Conservation (phyloP, 2,888 invertebrate genomes). For the Mellilla xanthometata region DNA sequence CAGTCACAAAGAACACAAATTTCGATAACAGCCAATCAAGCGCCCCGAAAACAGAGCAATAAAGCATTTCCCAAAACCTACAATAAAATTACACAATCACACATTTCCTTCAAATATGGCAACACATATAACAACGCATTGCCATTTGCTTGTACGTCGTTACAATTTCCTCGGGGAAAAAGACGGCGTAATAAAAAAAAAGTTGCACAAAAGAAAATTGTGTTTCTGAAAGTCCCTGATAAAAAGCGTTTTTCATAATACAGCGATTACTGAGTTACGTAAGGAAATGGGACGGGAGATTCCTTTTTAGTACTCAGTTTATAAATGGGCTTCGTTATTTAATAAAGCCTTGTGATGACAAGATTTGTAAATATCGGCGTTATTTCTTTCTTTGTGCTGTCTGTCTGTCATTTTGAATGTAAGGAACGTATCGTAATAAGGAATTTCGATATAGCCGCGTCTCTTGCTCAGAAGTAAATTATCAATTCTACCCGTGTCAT, state of each 20-base stretch:
- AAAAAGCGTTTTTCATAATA: constrained; percentile 44
- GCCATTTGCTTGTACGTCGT: constrained; percentile 18
- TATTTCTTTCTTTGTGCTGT: not conserved
- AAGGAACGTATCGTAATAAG: too few species aligned
- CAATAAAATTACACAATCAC: constrained; percentile 6
- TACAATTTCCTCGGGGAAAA: constrained; percentile 18
- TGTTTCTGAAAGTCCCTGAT: constrained; percentile 42
- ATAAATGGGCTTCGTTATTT: constrained; percentile 27
- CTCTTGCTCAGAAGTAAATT: too few species aligned
- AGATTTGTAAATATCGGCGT: not conserved
- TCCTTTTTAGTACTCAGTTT: constrained; percentile 25
- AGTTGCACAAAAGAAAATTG: constrained; percentile 51
- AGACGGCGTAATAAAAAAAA: constrained; percentile 29
- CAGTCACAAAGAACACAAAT: too few species aligned
- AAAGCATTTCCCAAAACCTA: constrained; percentile 7
- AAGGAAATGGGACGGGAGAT: constrained; percentile 33
- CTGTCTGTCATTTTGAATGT: too few species aligned
- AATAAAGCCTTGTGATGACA: constrained; percentile 18
- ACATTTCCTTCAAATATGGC: constrained; percentile 13
- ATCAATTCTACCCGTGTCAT: too few species aligned
- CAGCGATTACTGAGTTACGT: constrained; percentile 41
- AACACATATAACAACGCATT: constrained; percentile 10
- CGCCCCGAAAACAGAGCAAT: constrained; percentile 3
- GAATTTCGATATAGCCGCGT: too few species aligned
- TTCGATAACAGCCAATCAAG: too few species aligned